Percentiles rank a stretch among this genome's conserved stretches.
phyloP scores from a whole-genome alignment of 2,113 vertebrate genomes.

The Hyaena hyaena region DNA sequence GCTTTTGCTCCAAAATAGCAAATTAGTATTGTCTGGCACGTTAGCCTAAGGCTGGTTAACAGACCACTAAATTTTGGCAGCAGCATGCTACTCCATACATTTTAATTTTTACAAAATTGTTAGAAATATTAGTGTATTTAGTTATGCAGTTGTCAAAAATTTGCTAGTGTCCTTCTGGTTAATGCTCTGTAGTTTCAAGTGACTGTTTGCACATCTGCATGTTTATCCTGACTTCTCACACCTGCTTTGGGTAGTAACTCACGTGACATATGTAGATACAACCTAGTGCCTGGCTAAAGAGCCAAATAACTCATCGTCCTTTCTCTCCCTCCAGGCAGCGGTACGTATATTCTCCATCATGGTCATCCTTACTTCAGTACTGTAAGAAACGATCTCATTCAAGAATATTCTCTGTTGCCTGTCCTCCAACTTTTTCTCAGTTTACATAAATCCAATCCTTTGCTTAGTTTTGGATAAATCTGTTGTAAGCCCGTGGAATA shows the following conservation, averaged over 20 bases:
- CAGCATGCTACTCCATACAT: background rate
- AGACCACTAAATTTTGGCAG: background rate
- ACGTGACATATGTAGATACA: background rate
- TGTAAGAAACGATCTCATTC: background rate
- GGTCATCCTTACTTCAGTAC: background rate
- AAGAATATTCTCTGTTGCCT: background rate
- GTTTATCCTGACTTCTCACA: background rate
- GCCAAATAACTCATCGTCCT: background rate
- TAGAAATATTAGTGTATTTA: background rate
- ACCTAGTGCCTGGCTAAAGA: background rate
- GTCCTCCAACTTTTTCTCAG: background rate
- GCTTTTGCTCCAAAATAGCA: background rate
- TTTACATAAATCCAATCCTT: background rate
- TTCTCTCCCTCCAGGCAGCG: background rate
- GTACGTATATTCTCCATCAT: background rate
- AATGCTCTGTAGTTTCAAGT: background rate
- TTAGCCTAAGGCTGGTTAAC: background rate
- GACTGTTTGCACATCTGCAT: background rate
- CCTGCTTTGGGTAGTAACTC: background rate
- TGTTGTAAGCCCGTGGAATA: background rate
- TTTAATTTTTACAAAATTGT: background rate
- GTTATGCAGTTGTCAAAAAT: background rate
- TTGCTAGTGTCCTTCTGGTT: background rate
- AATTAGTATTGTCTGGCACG: background rate
- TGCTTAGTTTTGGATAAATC: background rate